phyloP scores from a whole-genome alignment of 2,888 invertebrate species.

The Heliconius charithonia region DNA sequence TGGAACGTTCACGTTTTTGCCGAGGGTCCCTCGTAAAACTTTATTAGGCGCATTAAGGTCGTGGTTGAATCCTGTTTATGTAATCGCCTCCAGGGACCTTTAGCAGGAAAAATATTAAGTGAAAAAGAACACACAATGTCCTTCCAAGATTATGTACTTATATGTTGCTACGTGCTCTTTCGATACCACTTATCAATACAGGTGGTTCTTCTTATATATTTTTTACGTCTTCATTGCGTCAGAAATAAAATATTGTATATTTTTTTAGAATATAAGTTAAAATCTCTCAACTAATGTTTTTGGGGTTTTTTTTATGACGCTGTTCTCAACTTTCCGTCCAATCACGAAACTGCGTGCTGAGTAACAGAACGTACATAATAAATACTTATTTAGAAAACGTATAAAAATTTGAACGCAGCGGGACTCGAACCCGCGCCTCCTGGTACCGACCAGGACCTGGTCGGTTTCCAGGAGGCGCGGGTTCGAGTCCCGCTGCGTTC shows the following conservation, averaged over 20 bases:
- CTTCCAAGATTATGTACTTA: constrained; percentile 36
- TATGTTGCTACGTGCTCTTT: constrained; percentile 35
- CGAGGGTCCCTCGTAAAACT: constrained; percentile 82
- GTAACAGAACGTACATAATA: too few relatives aligned
- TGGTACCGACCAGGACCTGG: too few relatives aligned
- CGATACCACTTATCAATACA: constrained; percentile 31
- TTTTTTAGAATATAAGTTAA: background rate
- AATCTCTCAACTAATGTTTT: background rate
- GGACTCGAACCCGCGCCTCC: too few relatives aligned
- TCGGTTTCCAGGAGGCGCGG: too few relatives aligned
- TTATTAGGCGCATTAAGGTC: constrained; percentile 83
- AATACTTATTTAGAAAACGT: too few relatives aligned
- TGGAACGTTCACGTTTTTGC: constrained; percentile 80
- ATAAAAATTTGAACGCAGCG: too few relatives aligned
- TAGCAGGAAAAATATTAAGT: constrained; percentile 82
- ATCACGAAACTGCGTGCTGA: too few relatives aligned
- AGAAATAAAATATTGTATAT: background rate
- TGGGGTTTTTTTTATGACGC: background rate
- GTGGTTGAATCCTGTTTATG: constrained; percentile 84
- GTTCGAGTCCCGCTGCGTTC: too few relatives aligned
- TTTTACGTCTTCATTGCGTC: background rate
- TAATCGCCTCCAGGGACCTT: constrained; percentile 82
- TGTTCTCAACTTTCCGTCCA: background rate
- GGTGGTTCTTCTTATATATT: constrained; percentile 7
- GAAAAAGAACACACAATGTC: constrained; percentile 70